Evolutionary conservation across 2,113 vertebrate species (phyloP).

Genomic region (Capreolus pygargus): DNA sequence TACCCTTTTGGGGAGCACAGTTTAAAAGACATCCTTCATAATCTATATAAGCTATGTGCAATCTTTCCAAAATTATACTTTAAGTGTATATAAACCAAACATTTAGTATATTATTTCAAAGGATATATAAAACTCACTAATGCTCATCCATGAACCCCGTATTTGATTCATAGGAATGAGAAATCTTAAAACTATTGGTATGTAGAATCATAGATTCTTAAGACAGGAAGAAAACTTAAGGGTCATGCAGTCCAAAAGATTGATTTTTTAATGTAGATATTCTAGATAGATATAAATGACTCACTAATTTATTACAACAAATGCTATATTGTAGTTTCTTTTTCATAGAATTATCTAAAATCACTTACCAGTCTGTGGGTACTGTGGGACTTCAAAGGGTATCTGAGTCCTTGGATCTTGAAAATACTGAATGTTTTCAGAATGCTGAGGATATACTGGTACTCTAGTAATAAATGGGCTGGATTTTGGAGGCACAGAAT

Average conservation of each 20-base stretch:
- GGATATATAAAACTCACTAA: not conserved
- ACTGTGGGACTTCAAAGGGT: conserved; percentile 88
- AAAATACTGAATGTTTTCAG: conserved; percentile 90
- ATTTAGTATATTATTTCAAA: not conserved
- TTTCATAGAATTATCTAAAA: not conserved
- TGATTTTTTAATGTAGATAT: not conserved
- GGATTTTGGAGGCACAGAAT: conserved; percentile 85
- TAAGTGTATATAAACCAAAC: not conserved
- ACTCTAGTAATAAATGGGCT: conserved; percentile 87
- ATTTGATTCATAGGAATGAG: not conserved
- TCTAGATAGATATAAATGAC: not conserved
- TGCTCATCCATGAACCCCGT: not conserved
- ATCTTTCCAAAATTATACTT: conserved; percentile 12
- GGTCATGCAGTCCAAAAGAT: not conserved
- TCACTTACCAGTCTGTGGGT: conserved; percentile 88
- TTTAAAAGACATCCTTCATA: conserved; percentile 33
- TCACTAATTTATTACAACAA: conserved; percentile 45
- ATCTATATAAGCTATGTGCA: not conserved
- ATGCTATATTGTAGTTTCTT: not conserved
- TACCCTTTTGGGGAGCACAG: not conserved
- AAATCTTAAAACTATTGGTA: not conserved
- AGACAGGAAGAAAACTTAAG: not conserved
- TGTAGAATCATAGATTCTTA: conserved; percentile 12
- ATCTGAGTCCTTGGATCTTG: conserved; percentile 88
- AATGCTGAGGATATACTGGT: conserved; percentile 87